These are phyloP conservation scores for Coptodon bakossiorum DNA, from an alignment of 2,113 vertebrate genomes.

Conservation along the genomic window DNA sequence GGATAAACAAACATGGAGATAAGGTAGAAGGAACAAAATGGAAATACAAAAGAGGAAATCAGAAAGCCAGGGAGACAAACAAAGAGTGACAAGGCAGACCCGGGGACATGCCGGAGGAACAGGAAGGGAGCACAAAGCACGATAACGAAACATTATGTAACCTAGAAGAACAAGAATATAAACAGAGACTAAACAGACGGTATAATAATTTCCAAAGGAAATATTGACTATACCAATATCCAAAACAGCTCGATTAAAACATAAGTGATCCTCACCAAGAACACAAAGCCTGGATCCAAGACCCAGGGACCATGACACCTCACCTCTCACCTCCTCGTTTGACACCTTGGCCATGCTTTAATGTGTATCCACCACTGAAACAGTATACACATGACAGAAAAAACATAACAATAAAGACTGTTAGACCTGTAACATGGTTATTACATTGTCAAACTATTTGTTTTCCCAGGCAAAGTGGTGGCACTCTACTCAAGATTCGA, in stretches of 20 bases:
- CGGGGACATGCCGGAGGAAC: not conserved
- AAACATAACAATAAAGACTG: not conserved
- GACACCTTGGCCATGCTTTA: not conserved
- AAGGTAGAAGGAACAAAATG: not conserved
- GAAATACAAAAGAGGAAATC: not conserved
- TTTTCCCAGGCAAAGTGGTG: constrained; percentile 81
- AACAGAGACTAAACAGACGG: accelerated
- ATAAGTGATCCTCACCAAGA: not conserved
- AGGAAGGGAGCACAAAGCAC: not conserved
- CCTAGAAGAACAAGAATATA: not conserved
- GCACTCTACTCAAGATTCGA: constrained; percentile 94
- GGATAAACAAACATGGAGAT: not conserved
- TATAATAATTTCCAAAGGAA: not conserved
- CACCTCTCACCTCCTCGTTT: not conserved
- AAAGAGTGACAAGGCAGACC: not conserved
- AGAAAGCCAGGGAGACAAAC: not conserved
- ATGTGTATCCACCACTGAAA: not conserved
- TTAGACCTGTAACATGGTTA: accelerated
- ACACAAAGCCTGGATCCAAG: not conserved
- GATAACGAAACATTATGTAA: not conserved
- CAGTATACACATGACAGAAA: not conserved
- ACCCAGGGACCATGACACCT: not conserved
- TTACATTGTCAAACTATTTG: not conserved
- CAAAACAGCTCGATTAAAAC: not conserved
- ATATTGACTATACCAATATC: not conserved